These are phyloP conservation scores for Ceratosolen solmsi DNA, from an alignment of 1,140 invertebrate genomes.

Conservation along the genomic window DNA sequence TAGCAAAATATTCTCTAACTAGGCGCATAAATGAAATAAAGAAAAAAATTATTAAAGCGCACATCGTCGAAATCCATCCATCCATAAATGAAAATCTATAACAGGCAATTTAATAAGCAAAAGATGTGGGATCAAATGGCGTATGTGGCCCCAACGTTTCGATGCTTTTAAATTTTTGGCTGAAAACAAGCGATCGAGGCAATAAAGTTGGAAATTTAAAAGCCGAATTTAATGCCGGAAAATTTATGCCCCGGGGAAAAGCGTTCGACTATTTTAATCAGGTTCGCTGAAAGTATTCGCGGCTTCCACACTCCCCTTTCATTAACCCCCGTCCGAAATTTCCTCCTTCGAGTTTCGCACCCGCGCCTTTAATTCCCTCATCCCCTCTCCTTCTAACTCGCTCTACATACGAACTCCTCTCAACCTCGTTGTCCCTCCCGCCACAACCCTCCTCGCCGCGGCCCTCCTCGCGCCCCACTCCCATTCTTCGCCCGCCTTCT, in stretches of 20 bases:
- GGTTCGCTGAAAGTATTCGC: neutral
- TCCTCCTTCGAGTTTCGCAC: neutral
- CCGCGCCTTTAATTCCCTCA: conserved; percentile 10
- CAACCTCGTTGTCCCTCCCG: too few relatives aligned
- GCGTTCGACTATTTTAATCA: conserved; percentile 1
- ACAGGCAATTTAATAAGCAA: too few relatives aligned
- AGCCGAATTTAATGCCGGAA: neutral
- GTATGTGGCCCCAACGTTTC: too few relatives aligned
- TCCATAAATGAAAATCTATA: too few relatives aligned
- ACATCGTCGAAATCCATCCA: too few relatives aligned
- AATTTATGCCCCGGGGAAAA: neutral
- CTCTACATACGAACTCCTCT: neutral
- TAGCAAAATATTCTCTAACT: too few relatives aligned
- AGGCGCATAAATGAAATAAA: too few relatives aligned
- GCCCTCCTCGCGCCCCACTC: neutral
- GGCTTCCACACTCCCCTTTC: neutral
- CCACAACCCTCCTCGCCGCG: neutral
- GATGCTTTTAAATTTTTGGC: neutral
- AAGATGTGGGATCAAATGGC: too few relatives aligned
- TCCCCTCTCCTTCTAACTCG: neutral
- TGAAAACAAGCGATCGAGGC: neutral
- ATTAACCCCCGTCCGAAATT: neutral
- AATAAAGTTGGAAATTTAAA: neutral
- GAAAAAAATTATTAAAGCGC: too few relatives aligned
- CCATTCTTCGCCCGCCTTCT: neutral